Conservation (phyloP, 2,113 vertebrate species). For the Thamnaconus septentrionalis region DNA sequence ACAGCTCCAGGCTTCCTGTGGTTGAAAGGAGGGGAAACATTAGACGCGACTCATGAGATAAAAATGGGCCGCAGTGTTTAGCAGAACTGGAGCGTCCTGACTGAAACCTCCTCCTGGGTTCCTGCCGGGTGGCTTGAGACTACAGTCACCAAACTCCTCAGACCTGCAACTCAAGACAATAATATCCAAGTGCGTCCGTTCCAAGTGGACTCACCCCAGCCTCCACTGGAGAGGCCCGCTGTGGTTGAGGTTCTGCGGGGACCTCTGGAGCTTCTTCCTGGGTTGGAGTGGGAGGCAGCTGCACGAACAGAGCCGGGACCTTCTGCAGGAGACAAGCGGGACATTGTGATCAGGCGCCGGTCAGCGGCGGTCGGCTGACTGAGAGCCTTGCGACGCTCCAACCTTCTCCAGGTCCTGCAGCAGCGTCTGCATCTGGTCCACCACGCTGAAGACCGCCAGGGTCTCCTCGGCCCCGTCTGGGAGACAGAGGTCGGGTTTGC, state of each 20-base stretch:
- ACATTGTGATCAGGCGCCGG: background rate
- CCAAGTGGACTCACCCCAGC: slow-evolving; percentile 17
- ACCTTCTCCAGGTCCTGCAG: slow-evolving; percentile 83
- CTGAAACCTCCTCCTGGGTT: too few relatives aligned
- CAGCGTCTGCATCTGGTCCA: slow-evolving; percentile 77
- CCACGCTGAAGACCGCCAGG: slow-evolving; percentile 80
- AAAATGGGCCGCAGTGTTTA: too few relatives aligned
- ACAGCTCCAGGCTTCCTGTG: too few relatives aligned
- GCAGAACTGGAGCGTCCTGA: too few relatives aligned
- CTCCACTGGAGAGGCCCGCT: background rate
- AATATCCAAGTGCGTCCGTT: too few relatives aligned
- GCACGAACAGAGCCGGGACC: slow-evolving; percentile 57
- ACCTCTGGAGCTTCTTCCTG: slow-evolving; percentile 11
- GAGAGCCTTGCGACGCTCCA: background rate
- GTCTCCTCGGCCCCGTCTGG: slow-evolving; percentile 76
- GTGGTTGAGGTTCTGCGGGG: background rate
- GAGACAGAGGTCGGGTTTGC: slow-evolving; percentile 77
- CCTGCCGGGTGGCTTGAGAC: too few relatives aligned
- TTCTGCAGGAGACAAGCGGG: slow-evolving; percentile 36
- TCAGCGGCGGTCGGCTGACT: too few relatives aligned
- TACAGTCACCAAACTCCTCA: too few relatives aligned
- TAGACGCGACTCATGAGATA: too few relatives aligned
- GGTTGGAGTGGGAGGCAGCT: slow-evolving; percentile 46
- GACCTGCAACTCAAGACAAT: too few relatives aligned
- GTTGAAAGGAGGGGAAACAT: too few relatives aligned